Evolutionary conservation across 2,888 invertebrate genomes (phyloP), one percentile per base, ranked within the genome.

Genomic region (Drosophila quasianomalipes): DNA sequence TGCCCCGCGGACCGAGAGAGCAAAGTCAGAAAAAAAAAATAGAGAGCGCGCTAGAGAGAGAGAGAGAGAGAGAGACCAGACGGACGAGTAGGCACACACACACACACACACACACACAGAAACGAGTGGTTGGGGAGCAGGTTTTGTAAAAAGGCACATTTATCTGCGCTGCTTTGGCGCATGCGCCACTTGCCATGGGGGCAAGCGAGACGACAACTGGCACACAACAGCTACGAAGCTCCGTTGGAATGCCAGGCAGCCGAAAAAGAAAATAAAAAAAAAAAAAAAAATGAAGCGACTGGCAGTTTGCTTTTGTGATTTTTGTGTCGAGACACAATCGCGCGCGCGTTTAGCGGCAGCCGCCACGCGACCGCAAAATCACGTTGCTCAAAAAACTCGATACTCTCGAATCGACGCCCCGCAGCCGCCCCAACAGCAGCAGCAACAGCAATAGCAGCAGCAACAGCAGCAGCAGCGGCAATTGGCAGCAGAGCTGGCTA

Each of bases 141-240:
- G 90, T 83, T 85, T 87, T 57, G 14, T 57, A 9, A 37, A 47
- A 28, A n/a, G 54, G 57, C 41, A 30, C 49, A 72, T 70, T 73
- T 80, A 70, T 77, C 86, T 80, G 79, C 61, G 64, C 84, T 82
- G 80, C 82, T 90, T 86, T 74, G 81, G 84, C 91, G 90, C 89
- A 86, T 76, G 86, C 90, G 89, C 75, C 62, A 59, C 28, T 7
- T 19, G 28, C 30, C 49, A 0, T 41, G 64, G 44, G 82, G 19
- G 74, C 71, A 58, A 84, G 73, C 68, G 87, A 76, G 91, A 87
- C 62, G 60, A 26, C 81, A 66, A 69, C 41, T 79, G 44, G 33
- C 39, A 14, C 22, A 19, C 16, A 31, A 41, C 44, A 39, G 59
- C 53, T 22, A 62, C 55, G 62, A 53, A 64, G 76, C 70, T 74